phyloP scores from a whole-genome alignment of 2,888 invertebrate species.

The Alsophila aescularia region DNA sequence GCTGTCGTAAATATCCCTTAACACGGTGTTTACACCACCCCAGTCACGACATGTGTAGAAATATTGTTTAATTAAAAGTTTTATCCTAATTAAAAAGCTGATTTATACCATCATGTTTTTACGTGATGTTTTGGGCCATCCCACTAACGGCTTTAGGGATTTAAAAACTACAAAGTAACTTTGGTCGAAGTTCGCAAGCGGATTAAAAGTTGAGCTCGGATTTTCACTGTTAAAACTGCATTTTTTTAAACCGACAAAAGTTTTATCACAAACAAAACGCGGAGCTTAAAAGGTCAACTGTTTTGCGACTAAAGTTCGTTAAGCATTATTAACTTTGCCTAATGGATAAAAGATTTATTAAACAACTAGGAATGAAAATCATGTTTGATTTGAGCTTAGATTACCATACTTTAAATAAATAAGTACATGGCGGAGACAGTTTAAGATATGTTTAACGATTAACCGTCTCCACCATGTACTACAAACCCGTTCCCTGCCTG shows the following conservation, averaged over 20 bases:
- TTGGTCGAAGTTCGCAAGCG: constrained; percentile 57
- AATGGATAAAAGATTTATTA: no score
- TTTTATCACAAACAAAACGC: constrained; percentile 40
- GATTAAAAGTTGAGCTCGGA: constrained; percentile 64
- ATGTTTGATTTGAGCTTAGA: no score
- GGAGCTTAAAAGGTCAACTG: constrained; percentile 20
- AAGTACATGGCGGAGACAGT: no score
- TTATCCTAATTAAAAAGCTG: constrained; percentile 54
- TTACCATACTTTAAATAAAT: no score
- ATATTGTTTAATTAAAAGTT: constrained; percentile 48
- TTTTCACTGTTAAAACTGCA: constrained; percentile 64
- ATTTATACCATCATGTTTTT: constrained; percentile 39
- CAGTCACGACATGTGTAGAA: constrained; percentile 48
- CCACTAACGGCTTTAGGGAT: constrained; percentile 57
- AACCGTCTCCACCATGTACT: no score
- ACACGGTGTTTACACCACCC: constrained; percentile 42
- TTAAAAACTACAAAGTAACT: constrained; percentile 56
- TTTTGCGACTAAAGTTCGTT: constrained; percentile 10
- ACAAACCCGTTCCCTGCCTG: no score
- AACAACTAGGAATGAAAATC: no score
- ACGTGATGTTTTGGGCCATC: constrained; percentile 40
- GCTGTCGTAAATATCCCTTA: constrained; percentile 45
- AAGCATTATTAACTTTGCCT: no score
- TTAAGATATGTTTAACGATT: no score
- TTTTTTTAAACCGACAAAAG: constrained; percentile 54